Evolutionary conservation across 2,888 invertebrate species (phyloP), one percentile per base, ranked within the genome.

Genomic region (Epinotia nisella): DNA sequence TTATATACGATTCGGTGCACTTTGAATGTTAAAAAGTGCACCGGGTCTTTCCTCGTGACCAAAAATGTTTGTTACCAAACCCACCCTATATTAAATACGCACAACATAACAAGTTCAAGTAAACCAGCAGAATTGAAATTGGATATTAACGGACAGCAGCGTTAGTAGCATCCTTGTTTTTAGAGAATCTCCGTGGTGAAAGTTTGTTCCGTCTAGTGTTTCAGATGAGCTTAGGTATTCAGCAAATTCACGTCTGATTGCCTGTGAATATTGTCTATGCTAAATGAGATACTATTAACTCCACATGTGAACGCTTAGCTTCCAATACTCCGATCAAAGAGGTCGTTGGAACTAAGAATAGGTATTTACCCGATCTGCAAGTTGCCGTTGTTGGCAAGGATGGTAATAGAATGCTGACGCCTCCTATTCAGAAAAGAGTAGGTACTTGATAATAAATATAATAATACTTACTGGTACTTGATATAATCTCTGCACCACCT

Each of bases 231-330:
- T 58, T 56, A 41, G 41, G n/a, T 41, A 66, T 39, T 15, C 29
- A 64, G 21, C 41, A 13, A 53, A n/a, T n/a, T 53, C 41, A 9
- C 4, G 7, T 9, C 29, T 65, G 62, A 56, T 66, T 41, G 39
- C 55, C 53, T 65, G 41, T 56, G 66, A 41, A 66, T 66, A 66
- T 66, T 66, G 55, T 64, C 29, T 66, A 66, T 66, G 55, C 55
- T 41, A 41, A 66, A 21, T 66, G 41, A 29, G 64, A 10, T 49
- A 29, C 15, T 62, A n/a, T 24, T n/a, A 62, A 17, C 21, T 55
- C 41, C 10, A 55, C 3, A 19, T 35, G 15, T 11, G 65, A 53
- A 53, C 10, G 19, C 10, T 55, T 65, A 39, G 39, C 35, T 53
- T 21, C n/a, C 15, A 60, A n/a, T 49, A 49, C 49, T 49, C 41